These are phyloP conservation scores for Euzetes globulus DNA, from an alignment of 2,888 invertebrate genomes.

Conservation along the genomic window DNA sequence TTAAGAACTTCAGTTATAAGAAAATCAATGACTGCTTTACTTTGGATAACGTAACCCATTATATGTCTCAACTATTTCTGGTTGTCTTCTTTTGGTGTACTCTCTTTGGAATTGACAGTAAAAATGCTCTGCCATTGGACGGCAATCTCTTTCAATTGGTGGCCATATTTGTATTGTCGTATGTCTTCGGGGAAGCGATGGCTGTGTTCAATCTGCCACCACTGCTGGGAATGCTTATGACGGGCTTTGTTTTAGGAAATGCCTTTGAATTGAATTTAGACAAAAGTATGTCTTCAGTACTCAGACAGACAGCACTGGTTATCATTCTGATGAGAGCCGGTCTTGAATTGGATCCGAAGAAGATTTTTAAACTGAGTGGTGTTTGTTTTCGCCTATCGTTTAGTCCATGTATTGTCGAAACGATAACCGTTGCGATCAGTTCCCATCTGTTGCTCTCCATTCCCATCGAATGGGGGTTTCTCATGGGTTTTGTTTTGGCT, in stretches of 20 bases:
- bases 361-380: constrained; percentile 34
- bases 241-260: constrained; percentile 38
- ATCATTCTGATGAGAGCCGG: constrained; percentile 41
- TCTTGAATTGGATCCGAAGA: constrained; percentile 39
- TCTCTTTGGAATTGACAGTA: too few species aligned
- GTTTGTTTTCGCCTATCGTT: constrained; percentile 38
- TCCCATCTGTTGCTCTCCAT: constrained; percentile 37
- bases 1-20: too few species aligned
- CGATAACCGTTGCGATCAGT: constrained; percentile 35
- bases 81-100: too few species aligned
- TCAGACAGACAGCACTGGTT: constrained; percentile 36
- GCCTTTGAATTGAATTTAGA: constrained; percentile 8
- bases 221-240: constrained; percentile 39
- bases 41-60: too few species aligned
- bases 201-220: constrained; percentile 35
- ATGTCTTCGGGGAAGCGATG: constrained; percentile 32
- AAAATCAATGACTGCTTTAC: too few species aligned
- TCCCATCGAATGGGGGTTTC: constrained; percentile 38
- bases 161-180: constrained; percentile 31
- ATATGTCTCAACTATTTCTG: too few species aligned
- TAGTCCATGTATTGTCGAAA: constrained; percentile 41
- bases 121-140: constrained; percentile 14
- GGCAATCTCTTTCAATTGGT: constrained; percentile 37
- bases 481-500: constrained; percentile 44
- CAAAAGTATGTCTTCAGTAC: neutral